A percentile compares a stretch with the other conserved stretches of the same genome.
phyloP scores from a whole-genome alignment of 1,140 invertebrate genomes.

The Homarus americanus region DNA sequence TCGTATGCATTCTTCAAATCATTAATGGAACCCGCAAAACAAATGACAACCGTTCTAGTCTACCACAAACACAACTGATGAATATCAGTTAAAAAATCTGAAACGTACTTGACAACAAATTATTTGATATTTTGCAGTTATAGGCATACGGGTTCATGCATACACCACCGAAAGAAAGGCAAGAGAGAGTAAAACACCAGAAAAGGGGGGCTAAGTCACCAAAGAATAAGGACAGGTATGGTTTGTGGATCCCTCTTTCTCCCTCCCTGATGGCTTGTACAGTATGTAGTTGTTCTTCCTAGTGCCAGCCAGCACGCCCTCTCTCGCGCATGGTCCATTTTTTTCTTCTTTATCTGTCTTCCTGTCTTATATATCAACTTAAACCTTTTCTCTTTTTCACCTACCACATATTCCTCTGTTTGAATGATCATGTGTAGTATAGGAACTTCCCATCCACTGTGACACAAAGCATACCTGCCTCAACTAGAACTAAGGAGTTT shows the following conservation, averaged over 20 bases:
- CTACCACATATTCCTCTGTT: background rate
- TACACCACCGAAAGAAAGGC: constrained; percentile 68
- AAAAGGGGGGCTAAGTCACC: constrained; percentile 25
- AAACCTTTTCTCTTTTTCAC: background rate
- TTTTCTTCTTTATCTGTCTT: background rate
- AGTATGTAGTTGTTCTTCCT: background rate
- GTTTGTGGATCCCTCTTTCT: constrained; percentile 43
- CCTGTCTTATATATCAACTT: background rate
- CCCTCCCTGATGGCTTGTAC: background rate
- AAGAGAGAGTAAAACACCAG: constrained; percentile 45
- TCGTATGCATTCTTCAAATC: background rate
- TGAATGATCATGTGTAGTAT: background rate
- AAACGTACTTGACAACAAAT: constrained; percentile 21
- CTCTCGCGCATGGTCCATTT: background rate
- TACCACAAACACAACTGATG: background rate
- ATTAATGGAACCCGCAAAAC: constrained; percentile 7
- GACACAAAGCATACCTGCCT: constrained; percentile 64
- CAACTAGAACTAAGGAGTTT: background rate
- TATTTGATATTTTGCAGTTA: constrained; percentile 53
- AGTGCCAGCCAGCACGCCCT: background rate
- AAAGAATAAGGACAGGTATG: constrained; percentile 58
- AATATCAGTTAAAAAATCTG: background rate
- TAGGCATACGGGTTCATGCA: constrained; percentile 61
- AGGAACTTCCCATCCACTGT: background rate
- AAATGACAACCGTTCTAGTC: constrained; percentile 15